Evolutionary conservation across 2,888 invertebrate species (phyloP).

Genomic region (Troides helena): DNA sequence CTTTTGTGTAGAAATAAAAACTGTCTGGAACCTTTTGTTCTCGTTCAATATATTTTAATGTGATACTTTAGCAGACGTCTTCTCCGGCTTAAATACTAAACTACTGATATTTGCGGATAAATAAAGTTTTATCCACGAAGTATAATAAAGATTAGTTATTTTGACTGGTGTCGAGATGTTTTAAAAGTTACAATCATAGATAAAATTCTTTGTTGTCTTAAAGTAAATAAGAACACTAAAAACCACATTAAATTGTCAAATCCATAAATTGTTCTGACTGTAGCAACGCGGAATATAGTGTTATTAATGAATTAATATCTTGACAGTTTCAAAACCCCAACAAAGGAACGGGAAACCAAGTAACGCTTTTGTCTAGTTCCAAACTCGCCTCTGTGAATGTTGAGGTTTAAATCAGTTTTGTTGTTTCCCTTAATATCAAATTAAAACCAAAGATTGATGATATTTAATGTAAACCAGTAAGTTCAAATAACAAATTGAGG

Average conservation of each 20-base stretch:
- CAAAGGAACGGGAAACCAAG: conserved; percentile 12
- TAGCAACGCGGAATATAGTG: not conserved
- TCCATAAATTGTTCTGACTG: not conserved
- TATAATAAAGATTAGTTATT: too few species aligned
- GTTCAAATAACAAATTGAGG: not conserved
- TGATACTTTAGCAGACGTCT: not conserved
- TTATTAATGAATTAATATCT: conserved; percentile 9
- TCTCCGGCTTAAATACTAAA: not conserved
- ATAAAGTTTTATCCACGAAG: too few species aligned
- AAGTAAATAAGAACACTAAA: not conserved
- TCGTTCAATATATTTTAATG: not conserved
- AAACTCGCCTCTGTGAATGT: conserved; percentile 5
- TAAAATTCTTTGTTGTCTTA: not conserved
- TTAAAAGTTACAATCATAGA: too few species aligned
- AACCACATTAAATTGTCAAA: not conserved
- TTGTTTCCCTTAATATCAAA: not conserved
- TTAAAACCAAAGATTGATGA: conserved; percentile 3
- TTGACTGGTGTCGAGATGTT: too few species aligned
- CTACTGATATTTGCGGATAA: too few species aligned
- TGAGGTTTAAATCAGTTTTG: conserved; percentile 8
- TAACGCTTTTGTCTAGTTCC: conserved; percentile 16
- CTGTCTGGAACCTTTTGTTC: not conserved
- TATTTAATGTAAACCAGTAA: not conserved
- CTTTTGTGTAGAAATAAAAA: not conserved
- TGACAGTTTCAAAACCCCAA: conserved; percentile 13